Conservation (phyloP, 2,113 vertebrate genomes). For the Hirundichthys speculiger region DNA sequence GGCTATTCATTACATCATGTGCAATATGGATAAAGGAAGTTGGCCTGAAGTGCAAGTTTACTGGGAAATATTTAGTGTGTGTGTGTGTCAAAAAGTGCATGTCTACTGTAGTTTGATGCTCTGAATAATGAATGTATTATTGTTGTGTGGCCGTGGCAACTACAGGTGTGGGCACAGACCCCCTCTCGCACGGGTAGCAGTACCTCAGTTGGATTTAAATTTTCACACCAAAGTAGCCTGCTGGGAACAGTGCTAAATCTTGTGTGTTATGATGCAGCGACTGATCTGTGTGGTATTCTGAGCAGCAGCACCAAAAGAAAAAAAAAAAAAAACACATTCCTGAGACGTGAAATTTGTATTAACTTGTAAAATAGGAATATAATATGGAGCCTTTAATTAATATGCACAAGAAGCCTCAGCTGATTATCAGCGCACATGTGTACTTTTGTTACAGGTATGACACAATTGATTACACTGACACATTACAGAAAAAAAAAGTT, state of each 20-base stretch:
- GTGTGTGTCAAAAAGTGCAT: too few relatives aligned
- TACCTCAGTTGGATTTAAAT: too few relatives aligned
- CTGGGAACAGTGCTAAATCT: too few relatives aligned
- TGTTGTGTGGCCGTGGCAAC: too few relatives aligned
- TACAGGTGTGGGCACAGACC: too few relatives aligned
- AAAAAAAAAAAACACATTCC: background rate
- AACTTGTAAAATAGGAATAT: background rate
- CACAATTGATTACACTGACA: background rate
- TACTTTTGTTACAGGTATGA: background rate
- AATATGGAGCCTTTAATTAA: background rate
- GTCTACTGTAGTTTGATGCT: too few relatives aligned
- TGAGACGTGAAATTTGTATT: background rate
- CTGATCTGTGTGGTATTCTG: background rate
- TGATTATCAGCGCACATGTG: background rate
- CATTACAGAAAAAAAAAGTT: background rate
- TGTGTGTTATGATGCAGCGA: background rate
- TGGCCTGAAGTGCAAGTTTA: slow-evolving; percentile 2
- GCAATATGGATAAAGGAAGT: slow-evolving; percentile 5
- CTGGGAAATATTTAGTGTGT: slow-evolving; percentile 11
- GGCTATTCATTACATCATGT: slow-evolving; percentile 50
- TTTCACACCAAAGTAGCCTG: too few relatives aligned
- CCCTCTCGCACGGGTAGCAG: too few relatives aligned
- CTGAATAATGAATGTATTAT: too few relatives aligned
- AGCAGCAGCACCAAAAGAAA: background rate
- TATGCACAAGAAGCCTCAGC: background rate